Conservation (phyloP, 2,888 invertebrate genomes). For the Drosophila mulleri region DNA sequence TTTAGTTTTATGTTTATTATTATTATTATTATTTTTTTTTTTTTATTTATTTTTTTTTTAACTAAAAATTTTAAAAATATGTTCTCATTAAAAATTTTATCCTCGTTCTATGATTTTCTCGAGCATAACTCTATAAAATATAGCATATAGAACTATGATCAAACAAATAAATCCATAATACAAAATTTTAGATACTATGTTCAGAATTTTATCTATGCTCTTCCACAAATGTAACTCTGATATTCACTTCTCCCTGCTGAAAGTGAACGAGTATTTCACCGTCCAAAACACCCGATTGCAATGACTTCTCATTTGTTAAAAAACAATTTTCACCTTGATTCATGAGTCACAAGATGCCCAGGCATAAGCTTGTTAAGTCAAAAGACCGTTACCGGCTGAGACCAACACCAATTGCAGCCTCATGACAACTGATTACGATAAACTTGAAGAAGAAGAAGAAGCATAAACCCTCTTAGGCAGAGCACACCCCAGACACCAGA, state of each 20-base stretch:
- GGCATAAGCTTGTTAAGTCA: slow-evolving; percentile 53
- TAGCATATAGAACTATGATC: too few relatives aligned
- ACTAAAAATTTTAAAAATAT: too few relatives aligned
- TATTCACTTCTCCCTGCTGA: neutral
- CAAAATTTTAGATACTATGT: too few relatives aligned
- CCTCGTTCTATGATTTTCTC: too few relatives aligned
- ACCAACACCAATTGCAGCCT: slow-evolving; percentile 42
- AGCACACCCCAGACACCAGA: neutral
- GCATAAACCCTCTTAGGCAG: slow-evolving; percentile 1
- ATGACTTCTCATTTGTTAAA: neutral
- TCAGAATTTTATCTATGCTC: too few relatives aligned
- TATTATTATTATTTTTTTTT: too few relatives aligned
- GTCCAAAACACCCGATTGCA: neutral
- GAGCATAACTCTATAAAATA: too few relatives aligned
- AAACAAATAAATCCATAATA: too few relatives aligned
- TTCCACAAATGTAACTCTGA: too few relatives aligned
- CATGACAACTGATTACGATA: slow-evolving; percentile 63
- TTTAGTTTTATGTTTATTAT: too few relatives aligned
- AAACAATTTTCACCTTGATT: slow-evolving; percentile 32
- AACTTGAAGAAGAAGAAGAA: neutral
- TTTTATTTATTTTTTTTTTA: too few relatives aligned
- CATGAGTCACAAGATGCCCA: slow-evolving; percentile 16
- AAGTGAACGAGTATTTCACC: neutral
- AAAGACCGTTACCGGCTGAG: slow-evolving; percentile 54
- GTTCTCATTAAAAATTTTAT: too few relatives aligned